phyloP scores from a whole-genome alignment of 53 echinoderm and acorn worm genomes.

The Crossaster papposus region DNA sequence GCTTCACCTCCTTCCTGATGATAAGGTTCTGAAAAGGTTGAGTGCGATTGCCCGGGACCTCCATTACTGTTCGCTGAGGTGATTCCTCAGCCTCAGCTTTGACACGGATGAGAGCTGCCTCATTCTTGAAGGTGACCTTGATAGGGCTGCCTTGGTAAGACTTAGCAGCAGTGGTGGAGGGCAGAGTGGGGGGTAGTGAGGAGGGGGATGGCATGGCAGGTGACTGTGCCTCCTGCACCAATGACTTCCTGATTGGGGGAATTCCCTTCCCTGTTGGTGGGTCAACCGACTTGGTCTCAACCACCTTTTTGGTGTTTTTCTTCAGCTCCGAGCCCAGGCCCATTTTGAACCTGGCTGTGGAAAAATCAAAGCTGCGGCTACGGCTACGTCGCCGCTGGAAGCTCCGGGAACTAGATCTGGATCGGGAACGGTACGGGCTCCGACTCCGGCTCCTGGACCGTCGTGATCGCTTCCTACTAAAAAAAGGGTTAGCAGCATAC shows the following conservation, averaged over 20 bases:
- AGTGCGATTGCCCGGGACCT: conserved; percentile 55
- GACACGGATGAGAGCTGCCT: conserved; percentile 23
- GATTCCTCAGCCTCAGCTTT: conserved; percentile 65
- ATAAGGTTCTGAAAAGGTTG: conserved; percentile 78
- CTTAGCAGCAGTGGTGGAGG: not conserved
- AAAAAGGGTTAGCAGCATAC: conserved; percentile 44
- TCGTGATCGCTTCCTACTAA: conserved; percentile 61
- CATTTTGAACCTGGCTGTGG: conserved; percentile 75
- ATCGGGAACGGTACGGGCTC: conserved; percentile 51
- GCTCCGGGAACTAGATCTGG: conserved; percentile 65
- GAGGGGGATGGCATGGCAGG: conserved; percentile 43
- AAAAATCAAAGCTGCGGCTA: conserved; percentile 65
- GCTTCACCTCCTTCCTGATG: conserved; percentile 81
- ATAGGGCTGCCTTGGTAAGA: conserved; percentile 41
- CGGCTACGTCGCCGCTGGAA: conserved; percentile 63
- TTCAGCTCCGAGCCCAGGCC: conserved; percentile 71
- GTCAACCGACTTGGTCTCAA: conserved; percentile 26
- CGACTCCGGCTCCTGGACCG: conserved; percentile 61
- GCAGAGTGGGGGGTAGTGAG: not conserved
- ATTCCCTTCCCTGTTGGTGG: not conserved
- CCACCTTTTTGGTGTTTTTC: conserved; percentile 60
- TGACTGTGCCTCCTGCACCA: conserved; percentile 37
- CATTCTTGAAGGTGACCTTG: conserved; percentile 67
- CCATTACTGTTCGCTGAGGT: conserved; percentile 71
- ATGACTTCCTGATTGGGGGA: not conserved